These are phyloP conservation scores for Scarus forsteni DNA, from an alignment of 2,797 vertebrate genomes.

Conservation along the genomic window DNA sequence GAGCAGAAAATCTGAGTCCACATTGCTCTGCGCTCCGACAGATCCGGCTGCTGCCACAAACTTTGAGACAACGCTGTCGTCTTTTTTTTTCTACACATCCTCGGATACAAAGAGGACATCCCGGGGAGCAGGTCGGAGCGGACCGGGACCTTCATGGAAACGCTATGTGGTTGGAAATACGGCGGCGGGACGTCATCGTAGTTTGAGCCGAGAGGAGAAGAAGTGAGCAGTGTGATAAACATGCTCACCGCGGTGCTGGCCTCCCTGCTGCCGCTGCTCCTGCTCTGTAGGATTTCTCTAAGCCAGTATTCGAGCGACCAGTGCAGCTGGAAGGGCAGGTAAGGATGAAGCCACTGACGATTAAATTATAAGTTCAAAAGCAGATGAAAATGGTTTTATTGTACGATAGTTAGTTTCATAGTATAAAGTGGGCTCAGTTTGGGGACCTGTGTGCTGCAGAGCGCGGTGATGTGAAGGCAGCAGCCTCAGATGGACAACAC, in stretches of 20 bases:
- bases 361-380: no score
- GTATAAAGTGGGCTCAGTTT: neutral
- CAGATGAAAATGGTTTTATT: no score
- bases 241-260: slow-evolving; percentile 84
- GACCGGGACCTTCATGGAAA: slow-evolving; percentile 63
- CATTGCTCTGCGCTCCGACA: slow-evolving; percentile 27
- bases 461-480: slow-evolving; percentile 1
- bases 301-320: slow-evolving; percentile 95
- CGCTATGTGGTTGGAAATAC: slow-evolving; percentile 74
- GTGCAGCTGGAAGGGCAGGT: slow-evolving; percentile 99
- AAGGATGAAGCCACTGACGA: slow-evolving; percentile 39
- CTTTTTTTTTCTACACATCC: neutral
- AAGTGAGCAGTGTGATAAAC: slow-evolving; percentile 76
- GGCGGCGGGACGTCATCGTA: slow-evolving; percentile 59
- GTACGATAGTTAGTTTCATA: no score
- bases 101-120: neutral
- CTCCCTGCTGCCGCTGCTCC: slow-evolving; percentile 80
- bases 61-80: neutral
- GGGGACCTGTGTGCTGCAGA: slow-evolving; percentile 12
- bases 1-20: slow-evolving; percentile 8
- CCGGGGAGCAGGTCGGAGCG: slow-evolving; percentile 16
- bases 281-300: slow-evolving; percentile 83
- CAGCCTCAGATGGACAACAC: no score
- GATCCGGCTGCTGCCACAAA: rapidly evolving
- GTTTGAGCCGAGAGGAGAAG: slow-evolving; percentile 65